These are phyloP conservation scores for Syndactyla subalaris DNA, from an alignment of 2,797 vertebrate species.

Conservation along the genomic window DNA sequence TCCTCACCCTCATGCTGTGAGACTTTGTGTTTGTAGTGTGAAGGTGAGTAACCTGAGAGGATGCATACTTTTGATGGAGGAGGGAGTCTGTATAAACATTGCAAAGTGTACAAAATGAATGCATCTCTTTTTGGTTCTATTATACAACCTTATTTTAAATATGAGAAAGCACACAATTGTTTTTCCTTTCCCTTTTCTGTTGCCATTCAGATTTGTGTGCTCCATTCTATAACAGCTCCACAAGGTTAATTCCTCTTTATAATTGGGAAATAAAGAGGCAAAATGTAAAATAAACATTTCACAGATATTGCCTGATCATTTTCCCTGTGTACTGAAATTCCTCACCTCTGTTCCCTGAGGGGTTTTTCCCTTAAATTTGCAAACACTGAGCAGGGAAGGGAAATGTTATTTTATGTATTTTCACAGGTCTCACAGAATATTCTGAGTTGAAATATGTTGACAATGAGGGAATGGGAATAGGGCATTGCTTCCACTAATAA, in stretches of 20 bases:
- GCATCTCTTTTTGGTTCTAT: neutral
- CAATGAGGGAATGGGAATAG: neutral
- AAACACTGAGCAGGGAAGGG: neutral
- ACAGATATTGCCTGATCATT: neutral
- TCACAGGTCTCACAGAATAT: neutral
- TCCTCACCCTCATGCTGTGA: fast-evolving
- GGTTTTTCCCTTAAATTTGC: neutral
- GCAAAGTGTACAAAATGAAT: neutral
- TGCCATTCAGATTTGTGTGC: neutral
- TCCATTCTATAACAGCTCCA: neutral
- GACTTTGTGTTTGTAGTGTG: neutral
- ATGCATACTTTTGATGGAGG: neutral
- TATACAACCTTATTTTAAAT: neutral
- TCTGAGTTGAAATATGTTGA: neutral
- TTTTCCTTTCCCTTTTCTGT: neutral
- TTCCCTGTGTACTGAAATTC: neutral
- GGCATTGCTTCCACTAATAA: neutral
- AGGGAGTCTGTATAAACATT: neutral
- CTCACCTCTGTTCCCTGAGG: neutral
- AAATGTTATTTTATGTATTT: neutral
- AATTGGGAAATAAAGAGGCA: neutral
- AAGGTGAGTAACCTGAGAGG: neutral
- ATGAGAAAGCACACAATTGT: neutral
- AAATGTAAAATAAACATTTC: neutral
- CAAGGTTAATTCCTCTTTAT: neutral